Percentiles rank a stretch among this genome's conserved stretches.
Conservation (phyloP, 2,113 vertebrate genomes). For the Callospermophilus lateralis region DNA sequence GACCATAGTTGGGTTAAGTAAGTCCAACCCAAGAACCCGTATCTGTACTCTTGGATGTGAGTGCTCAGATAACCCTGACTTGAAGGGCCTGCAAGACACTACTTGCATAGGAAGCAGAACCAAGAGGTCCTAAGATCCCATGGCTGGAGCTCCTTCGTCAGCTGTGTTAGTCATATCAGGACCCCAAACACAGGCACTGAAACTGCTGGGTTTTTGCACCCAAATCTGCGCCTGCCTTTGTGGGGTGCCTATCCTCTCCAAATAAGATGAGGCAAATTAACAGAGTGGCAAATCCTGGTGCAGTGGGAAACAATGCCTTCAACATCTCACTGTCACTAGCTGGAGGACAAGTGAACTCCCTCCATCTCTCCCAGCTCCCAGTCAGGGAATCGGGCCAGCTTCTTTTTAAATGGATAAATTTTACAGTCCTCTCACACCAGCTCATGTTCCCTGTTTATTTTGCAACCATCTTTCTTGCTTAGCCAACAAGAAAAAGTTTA, state of each 20-base stretch:
- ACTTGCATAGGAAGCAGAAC: neutral
- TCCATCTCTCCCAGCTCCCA: constrained; percentile 1
- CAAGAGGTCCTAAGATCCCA: too few species aligned
- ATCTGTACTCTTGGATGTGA: neutral
- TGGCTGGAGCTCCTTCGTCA: neutral
- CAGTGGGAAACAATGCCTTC: neutral
- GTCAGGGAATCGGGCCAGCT: constrained; percentile 50
- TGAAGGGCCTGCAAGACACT: neutral
- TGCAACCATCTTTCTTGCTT: constrained; percentile 73
- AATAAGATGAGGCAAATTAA: neutral
- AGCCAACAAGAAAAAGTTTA: constrained; percentile 73
- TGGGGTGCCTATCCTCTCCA: neutral
- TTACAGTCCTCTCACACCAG: constrained; percentile 73
- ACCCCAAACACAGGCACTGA: neutral
- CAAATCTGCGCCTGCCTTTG: neutral
- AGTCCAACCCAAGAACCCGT: neutral
- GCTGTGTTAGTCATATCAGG: neutral
- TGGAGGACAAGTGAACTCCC: neutral
- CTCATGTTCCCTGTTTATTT: constrained; percentile 70
- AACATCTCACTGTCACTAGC: neutral
- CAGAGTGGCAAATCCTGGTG: neutral
- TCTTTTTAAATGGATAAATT: constrained; percentile 60
- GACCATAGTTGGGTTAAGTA: neutral
- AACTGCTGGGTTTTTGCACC: neutral
- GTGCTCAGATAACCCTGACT: neutral